Evolutionary conservation across 2,888 invertebrate genomes (phyloP), one percentile per base, ranked within the genome.

Genomic region (Boloria euphrosyne): DNA sequence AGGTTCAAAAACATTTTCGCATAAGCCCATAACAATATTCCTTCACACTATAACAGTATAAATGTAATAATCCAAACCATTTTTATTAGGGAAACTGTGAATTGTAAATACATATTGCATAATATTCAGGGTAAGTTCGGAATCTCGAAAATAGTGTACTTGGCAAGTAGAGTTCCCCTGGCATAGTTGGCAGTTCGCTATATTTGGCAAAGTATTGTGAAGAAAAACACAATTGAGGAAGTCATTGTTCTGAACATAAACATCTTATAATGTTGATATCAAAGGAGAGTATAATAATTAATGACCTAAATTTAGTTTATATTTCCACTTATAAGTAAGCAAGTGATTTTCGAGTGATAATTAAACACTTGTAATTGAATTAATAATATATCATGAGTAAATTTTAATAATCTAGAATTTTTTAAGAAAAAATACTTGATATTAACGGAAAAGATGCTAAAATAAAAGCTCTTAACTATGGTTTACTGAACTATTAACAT

Each of bases 181-280:
- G 82, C 85, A 83, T 76, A 80, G 78, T 83, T 83, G 81, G 79
- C 80, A 76, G 74, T 81, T 65, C 13, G 46, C 66, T 63, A 68
- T 65, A 61, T 64, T 72, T 73, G 73, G 73, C 73, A 67, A 68
- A 69, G 66, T 65, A 50, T 59, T 62, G 16, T 22, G 52, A 47
- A 66, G 66, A 72, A 71, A 72, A 68, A 69, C 70, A 74, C 76
- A 75, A 71, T 76, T 76, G 71, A 68, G 73, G 70, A 72, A 73
- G 73, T 74, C 68, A 74, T 77, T 76, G 75, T 74, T 57, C 68
- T 66, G 59, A 59, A 63, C 67, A 70, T 74, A 71, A 74, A 73
- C 69, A 72, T 66, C 65, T 68, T 71, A 68, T 69, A 70, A 65
- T 65, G 69, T 14, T 57, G 55, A 57, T 69, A 70, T 69, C 69